Evolutionary conservation across 2,113 vertebrate species (phyloP).

Genomic region (Tauraco erythrolophus): DNA sequence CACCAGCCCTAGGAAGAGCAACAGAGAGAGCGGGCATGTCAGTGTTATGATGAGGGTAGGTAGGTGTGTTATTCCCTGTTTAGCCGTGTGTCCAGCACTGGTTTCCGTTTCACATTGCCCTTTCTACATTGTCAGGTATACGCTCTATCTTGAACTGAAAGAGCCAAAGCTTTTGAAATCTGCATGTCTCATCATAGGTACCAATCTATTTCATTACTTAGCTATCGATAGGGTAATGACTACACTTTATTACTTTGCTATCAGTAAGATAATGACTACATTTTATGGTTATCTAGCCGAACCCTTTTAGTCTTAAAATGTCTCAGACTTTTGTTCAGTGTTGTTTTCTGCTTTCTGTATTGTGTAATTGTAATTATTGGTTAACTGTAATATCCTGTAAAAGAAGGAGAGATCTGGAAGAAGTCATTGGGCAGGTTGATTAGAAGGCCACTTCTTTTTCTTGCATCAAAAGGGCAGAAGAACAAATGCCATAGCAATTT

Average conservation of each 20-base stretch:
- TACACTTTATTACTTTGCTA: neutral
- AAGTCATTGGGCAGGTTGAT: conserved; percentile 14
- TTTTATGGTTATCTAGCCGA: neutral
- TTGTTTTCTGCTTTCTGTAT: neutral
- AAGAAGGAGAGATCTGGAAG: neutral
- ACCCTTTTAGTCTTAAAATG: neutral
- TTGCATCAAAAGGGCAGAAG: conserved; percentile 3
- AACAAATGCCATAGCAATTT: conserved; percentile 43
- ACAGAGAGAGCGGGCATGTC: neutral
- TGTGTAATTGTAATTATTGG: neutral
- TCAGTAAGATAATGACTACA: neutral
- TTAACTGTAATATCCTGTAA: neutral
- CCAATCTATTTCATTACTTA: neutral
- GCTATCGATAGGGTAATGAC: neutral
- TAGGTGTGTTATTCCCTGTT: neutral
- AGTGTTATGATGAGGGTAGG: neutral
- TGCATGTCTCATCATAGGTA: fast-evolving
- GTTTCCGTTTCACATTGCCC: neutral
- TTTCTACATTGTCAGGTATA: neutral
- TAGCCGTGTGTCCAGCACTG: neutral
- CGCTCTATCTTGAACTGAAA: neutral
- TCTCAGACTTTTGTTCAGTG: neutral
- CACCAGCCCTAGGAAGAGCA: neutral
- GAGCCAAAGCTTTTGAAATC: neutral
- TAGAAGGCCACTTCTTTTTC: conserved; percentile 5